Evolutionary conservation across 2,888 invertebrate genomes (phyloP), one percentile per base, ranked within the genome.

Genomic region (Hemithea aestivaria): DNA sequence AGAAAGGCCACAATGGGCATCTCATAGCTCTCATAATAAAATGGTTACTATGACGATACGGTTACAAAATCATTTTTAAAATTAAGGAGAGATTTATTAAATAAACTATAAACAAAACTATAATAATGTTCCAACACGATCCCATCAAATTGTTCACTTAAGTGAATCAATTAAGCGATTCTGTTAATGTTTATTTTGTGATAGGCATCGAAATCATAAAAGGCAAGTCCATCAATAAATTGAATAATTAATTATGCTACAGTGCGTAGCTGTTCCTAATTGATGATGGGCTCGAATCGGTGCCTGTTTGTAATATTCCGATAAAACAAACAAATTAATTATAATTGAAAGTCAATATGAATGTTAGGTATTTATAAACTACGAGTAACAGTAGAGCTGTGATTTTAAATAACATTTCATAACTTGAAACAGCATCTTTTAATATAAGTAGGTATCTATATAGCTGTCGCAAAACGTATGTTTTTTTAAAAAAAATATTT

Each of bases 161-260:
- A 44, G 21, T 27, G 31, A 29, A 24, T 40, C 39, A 44, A 46
- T 42, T 44, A 45, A 26, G 38, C 40, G 32, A 32, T 47, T 33
- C 35, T 38, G 35, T 38, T 45, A 24, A 39, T 40, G 37, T 41
- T 43, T 12, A 47, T 37, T 39, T 48, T 28, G 29, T 20, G 20
- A 34, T 33, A 30, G 32, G 27, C 30, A 40, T 41, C 36, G 36
- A 35, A 39, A 46, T 46, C 41, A 39, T 36, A 40, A 37, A 40
- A 40, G 41, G 40, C 37, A 40, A 27, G 42, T 10, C 33, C 41
- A 38, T 49, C 44, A 40, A 42, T 46, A 40, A 49, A 45, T 42
- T 40, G 27, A 41, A 37, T 49, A 49, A 52, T 52, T 48, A 46
- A 42, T 48, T 35, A 40, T 43, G 32, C 35, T 38, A 49, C 38